These are phyloP conservation scores for Myripristis murdjan DNA, from an alignment of 2,797 vertebrate genomes.

Conservation along the genomic window DNA sequence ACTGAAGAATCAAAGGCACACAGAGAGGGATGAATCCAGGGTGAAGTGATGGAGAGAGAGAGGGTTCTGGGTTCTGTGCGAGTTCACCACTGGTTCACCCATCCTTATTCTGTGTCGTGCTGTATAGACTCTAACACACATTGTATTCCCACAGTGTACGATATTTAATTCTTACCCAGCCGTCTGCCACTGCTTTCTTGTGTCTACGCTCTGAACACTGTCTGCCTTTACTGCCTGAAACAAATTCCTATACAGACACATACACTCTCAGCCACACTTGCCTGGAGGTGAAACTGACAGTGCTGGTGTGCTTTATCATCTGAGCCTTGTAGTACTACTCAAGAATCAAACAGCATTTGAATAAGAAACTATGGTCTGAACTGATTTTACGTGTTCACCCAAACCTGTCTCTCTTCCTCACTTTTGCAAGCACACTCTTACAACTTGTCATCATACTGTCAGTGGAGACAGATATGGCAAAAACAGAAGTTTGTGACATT, in stretches of 20 bases:
- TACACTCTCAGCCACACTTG: not conserved
- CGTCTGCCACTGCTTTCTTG: not conserved
- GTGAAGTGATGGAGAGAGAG: not conserved
- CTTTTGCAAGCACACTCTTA: not conserved
- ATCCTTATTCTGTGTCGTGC: not conserved
- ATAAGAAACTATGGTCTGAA: not conserved
- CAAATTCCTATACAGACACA: constrained; percentile 8
- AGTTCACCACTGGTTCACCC: not conserved
- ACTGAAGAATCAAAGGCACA: constrained; percentile 10
- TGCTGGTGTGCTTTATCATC: not conserved
- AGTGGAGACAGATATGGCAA: not conserved
- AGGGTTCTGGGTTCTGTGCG: constrained; percentile 17
- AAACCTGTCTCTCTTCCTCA: not conserved
- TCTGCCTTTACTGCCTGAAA: not conserved
- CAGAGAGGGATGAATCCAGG: not conserved
- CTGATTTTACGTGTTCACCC: not conserved
- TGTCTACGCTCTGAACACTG: not conserved
- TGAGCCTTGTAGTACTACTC: not conserved
- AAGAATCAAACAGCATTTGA: not conserved
- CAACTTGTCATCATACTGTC: not conserved
- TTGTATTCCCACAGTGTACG: not conserved
- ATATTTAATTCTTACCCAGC: not conserved
- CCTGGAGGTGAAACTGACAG: not conserved
- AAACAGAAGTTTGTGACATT: not conserved
- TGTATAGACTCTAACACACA: not conserved